Base-by-base conservation (phyloP, 1,140 invertebrate species). In the Euura lappo region DNA sequence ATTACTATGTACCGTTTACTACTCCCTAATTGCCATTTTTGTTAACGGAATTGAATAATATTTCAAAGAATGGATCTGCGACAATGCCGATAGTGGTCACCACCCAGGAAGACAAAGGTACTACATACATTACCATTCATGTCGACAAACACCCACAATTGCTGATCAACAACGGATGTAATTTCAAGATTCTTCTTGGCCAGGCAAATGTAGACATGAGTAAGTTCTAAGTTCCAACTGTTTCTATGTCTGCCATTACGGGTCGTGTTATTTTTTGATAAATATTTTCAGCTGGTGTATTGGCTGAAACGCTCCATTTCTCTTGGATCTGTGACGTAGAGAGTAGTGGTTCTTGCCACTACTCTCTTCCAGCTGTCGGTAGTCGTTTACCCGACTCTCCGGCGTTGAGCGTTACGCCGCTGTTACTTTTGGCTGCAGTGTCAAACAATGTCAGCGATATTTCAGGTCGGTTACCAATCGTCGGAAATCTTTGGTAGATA, bases 121-220 rank as follows among this genome's bases (percentile, higher is more conserved):
- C 90, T 65, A 88, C 87, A 0, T 93, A 89, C 73, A 81, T 93
- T 51, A 87, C 90, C 44, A 82, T 92, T 45, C 88, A 91, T 76
- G 78, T 83, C 66, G 91, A 93, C 79, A 77, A 86, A 8, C 85
- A 90, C 80, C 92, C 92, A 28, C 89, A 90, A 73, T 74, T 92
- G 11, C 77, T 88, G 5, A 84, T 91, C 44, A 86, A 90, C 74
- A 91, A 91, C 77, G 78, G 81, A 3, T 89, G 89, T 64, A 74
- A 81, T 4, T 86, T 87, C 65, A 83, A 83, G 64, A 78, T 89
- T 65, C 47, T 86, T 42, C 71, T 87, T 44, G 85, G 83, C 4
- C 83, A 88, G 72, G 76, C 81, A 0, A 84, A 84, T 47, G 77
- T 81, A 73, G 74, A 73, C 2, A 64, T 71, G 68, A 81, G 81